Evolutionary conservation across 2,113 vertebrate genomes (phyloP).

Genomic region (Gallinago media): DNA sequence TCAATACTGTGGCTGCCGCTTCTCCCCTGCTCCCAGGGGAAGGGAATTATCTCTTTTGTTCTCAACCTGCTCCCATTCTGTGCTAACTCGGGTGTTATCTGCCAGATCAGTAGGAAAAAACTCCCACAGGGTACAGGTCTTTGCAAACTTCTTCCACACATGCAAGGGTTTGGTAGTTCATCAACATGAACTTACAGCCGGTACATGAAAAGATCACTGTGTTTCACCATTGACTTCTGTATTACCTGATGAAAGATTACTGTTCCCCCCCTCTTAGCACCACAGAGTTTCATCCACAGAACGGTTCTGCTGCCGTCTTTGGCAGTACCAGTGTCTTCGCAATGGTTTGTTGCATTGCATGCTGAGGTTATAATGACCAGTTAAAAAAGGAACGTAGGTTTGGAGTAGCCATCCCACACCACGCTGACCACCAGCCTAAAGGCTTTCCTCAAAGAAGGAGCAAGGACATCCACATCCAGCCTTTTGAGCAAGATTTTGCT

Average conservation of each 20-base stretch:
- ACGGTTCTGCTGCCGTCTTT: not conserved
- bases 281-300: not conserved
- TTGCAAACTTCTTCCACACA: not conserved
- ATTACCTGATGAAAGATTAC: rapidly evolving
- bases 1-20: not conserved
- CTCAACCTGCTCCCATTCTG: not conserved
- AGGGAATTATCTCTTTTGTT: not conserved
- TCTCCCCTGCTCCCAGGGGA: not conserved
- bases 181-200: not conserved
- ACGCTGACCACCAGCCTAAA: not conserved
- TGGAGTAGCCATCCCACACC: not conserved
- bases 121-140: no score
- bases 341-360: not conserved
- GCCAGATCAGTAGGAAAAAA: not conserved
- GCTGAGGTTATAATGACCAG: not conserved
- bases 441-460: not conserved
- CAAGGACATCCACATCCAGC: not conserved
- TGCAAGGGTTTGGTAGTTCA: not conserved
- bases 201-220: not conserved
- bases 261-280: not conserved
- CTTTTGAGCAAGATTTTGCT: not conserved
- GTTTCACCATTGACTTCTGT: not conserved
- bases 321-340: not conserved
- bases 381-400: not conserved
- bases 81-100: not conserved